These are phyloP conservation scores for Scaptodrosophila latifasciaeformis DNA, from an alignment of 2,888 invertebrate genomes.

Conservation along the genomic window DNA sequence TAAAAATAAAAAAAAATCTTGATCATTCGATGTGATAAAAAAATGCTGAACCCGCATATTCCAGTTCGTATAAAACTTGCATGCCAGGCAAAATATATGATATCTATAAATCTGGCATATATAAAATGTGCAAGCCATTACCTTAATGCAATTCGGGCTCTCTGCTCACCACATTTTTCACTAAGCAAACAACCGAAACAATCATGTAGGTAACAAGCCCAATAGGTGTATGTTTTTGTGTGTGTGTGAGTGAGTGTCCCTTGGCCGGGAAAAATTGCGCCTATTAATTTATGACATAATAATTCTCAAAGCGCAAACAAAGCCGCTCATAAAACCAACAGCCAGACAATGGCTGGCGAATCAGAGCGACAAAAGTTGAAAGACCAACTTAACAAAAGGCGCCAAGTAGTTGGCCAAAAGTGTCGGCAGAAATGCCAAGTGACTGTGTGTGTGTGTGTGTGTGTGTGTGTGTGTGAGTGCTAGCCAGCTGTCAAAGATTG, in stretches of 20 bases:
- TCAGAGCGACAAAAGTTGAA: slow-evolving; percentile 54
- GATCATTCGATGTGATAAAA: no score
- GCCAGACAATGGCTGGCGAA: slow-evolving; percentile 30
- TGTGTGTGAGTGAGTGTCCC: slow-evolving; percentile 5
- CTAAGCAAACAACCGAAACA: slow-evolving; percentile 11
- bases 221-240: background rate
- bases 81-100: background rate
- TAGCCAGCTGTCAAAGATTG: slow-evolving; percentile 63
- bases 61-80: background rate
- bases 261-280: slow-evolving; percentile 49
- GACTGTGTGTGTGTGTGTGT: slow-evolving; percentile 45
- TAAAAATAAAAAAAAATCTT: no score
- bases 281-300: slow-evolving; percentile 69
- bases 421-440: slow-evolving; percentile 29
- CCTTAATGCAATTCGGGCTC: slow-evolving; percentile 46
- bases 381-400: slow-evolving; percentile 36
- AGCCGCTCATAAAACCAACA: slow-evolving; percentile 56
- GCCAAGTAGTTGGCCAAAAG: slow-evolving; percentile 32
- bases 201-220: background rate
- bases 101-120: slow-evolving; percentile 35
- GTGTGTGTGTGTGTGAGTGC: no score
- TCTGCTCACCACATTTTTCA: slow-evolving; percentile 49
- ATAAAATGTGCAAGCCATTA: slow-evolving; percentile 40
- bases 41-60: background rate
- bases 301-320: slow-evolving; percentile 66